Conservation (phyloP, 2,113 vertebrate species). For the Corythornis madagascariensis region DNA sequence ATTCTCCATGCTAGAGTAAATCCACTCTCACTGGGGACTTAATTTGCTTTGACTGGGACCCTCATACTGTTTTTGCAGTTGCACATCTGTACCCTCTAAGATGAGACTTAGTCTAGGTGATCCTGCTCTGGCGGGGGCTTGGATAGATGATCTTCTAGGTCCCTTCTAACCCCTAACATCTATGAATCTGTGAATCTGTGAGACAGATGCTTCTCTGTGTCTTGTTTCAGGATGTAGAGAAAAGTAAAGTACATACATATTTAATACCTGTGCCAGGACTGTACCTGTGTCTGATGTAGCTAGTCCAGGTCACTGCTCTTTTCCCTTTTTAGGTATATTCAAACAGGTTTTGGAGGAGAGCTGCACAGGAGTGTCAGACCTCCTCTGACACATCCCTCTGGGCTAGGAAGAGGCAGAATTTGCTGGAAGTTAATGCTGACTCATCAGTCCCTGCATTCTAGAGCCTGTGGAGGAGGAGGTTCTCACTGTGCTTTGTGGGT, state of each 20-base stretch:
- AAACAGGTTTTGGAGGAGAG: background rate
- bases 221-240: background rate
- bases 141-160: no score
- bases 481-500: slow-evolving; percentile 37
- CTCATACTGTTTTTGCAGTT: background rate
- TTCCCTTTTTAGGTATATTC: background rate
- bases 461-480: slow-evolving; percentile 1
- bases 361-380: background rate
- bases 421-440: slow-evolving; percentile 20
- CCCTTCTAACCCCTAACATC: no score
- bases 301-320: background rate
- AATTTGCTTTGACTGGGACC: background rate
- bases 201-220: background rate
- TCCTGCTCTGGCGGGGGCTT: no score
- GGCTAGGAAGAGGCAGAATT: slow-evolving; percentile 50
- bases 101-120: background rate
- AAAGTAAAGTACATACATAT: background rate
- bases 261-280: background rate
- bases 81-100: background rate
- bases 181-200: no score
- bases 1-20: background rate
- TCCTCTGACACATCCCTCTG: background rate
- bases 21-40: background rate
- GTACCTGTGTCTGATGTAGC: background rate
- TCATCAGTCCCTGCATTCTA: slow-evolving; percentile 14